Conservation (phyloP, 2,888 invertebrate genomes). For the Drosophila algonquin region DNA sequence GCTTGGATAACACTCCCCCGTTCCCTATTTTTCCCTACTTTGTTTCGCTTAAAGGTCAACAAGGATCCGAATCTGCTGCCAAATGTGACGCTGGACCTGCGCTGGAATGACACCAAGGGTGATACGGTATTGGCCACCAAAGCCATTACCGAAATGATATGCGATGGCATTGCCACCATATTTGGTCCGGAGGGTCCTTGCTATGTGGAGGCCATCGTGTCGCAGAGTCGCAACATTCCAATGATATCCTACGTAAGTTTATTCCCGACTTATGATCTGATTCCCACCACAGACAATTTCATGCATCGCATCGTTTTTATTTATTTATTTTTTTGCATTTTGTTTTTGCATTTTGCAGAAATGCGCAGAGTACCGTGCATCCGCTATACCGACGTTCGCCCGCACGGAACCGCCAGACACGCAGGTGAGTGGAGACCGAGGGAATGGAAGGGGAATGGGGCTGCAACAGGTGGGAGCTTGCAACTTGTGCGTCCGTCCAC, state of each 20-base stretch:
- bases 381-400: conserved; percentile 94
- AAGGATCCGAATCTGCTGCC: conserved; percentile 88
- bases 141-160: conserved; percentile 95
- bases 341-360: conserved; percentile 87
- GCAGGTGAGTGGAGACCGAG: conserved; percentile 86
- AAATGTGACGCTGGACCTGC: conserved; percentile 88
- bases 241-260: conserved; percentile 98
- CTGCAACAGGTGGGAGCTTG: conserved; percentile 1
- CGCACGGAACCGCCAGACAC: conserved; percentile 97
- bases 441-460: conserved; percentile 11
- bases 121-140: conserved; percentile 93
- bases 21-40: too few relatives aligned
- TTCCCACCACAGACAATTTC: conserved; percentile 3
- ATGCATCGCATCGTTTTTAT: not conserved
- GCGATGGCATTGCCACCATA: conserved; percentile 94
- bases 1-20: not conserved
- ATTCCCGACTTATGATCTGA: conserved; percentile 12
- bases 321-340: conserved; percentile 58
- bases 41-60: conserved; percentile 87
- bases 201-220: conserved; percentile 96
- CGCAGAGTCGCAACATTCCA: conserved; percentile 96
- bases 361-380: conserved; percentile 96
- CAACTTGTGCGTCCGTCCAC: not conserved
- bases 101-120: conserved; percentile 94
- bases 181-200: conserved; percentile 98